Conservation (phyloP, 1,140 invertebrate species). For the Drosophila nannoptera region DNA sequence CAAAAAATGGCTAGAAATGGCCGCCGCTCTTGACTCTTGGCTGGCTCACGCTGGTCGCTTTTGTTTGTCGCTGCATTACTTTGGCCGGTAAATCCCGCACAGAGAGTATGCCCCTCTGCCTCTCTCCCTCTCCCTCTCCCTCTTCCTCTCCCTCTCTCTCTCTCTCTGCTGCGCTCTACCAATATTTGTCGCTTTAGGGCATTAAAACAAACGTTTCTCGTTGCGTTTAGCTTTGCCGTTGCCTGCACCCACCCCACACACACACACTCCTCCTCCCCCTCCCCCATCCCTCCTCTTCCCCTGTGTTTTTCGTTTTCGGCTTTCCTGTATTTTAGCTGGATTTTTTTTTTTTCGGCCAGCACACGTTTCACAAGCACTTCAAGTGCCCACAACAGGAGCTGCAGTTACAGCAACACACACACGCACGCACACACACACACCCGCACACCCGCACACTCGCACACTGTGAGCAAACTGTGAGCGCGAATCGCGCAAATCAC, state of each 20-base stretch:
- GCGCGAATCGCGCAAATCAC: slow-evolving; percentile 67
- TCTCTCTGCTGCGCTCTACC: slow-evolving; percentile 35
- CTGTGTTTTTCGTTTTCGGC: slow-evolving; percentile 26
- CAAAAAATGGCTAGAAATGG: slow-evolving; percentile 57
- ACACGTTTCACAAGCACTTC: slow-evolving; percentile 68
- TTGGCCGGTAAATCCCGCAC: slow-evolving; percentile 67
- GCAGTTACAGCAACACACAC: slow-evolving; percentile 27
- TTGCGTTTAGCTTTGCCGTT: slow-evolving; percentile 59
- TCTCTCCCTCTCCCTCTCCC: neutral
- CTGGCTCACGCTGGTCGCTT: slow-evolving; percentile 46
- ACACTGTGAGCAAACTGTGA: slow-evolving; percentile 46
- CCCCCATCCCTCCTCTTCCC: too few relatives aligned
- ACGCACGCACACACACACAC: slow-evolving; percentile 24
- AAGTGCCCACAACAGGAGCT: slow-evolving; percentile 44
- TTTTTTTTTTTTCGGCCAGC: slow-evolving; percentile 30
- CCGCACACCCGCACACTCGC: neutral
- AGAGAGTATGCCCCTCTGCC: slow-evolving; percentile 32
- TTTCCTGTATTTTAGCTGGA: slow-evolving; percentile 18
- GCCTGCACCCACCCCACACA: too few relatives aligned
- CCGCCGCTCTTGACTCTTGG: slow-evolving; percentile 37
- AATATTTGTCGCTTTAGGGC: slow-evolving; percentile 76
- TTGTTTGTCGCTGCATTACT: slow-evolving; percentile 77
- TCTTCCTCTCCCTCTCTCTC: slow-evolving; percentile 1
- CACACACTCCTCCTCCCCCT: too few relatives aligned
- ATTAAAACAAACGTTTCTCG: slow-evolving; percentile 75